phyloP scores from a whole-genome alignment of 2,888 invertebrate genomes.

The Chymomyza fuscimana region DNA sequence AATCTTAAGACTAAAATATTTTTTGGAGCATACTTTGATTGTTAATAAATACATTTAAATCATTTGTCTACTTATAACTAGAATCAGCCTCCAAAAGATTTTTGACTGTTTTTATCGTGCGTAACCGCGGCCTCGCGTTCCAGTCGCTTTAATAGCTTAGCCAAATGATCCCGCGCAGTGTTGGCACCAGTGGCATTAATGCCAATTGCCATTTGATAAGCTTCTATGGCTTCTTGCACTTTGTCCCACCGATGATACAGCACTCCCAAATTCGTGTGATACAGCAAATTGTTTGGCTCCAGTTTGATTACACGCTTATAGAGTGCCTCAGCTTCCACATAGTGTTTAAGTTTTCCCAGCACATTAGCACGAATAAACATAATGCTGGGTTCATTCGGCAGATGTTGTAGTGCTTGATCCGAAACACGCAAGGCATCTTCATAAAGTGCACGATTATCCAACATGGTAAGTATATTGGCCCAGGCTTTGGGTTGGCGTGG shows the following conservation, averaged over 20 bases:
- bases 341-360: slow-evolving; percentile 89
- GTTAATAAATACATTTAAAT: neutral
- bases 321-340: slow-evolving; percentile 88
- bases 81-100: neutral
- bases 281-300: slow-evolving; percentile 87
- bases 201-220: slow-evolving; percentile 88
- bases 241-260: slow-evolving; percentile 96
- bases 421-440: slow-evolving; percentile 87
- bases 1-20: neutral
- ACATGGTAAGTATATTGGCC: slow-evolving; percentile 93
- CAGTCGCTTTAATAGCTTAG: slow-evolving; percentile 79
- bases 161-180: slow-evolving; percentile 86
- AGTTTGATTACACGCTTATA: slow-evolving; percentile 88
- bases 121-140: slow-evolving; percentile 38
- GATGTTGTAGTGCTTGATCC: slow-evolving; percentile 84
- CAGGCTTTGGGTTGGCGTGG: slow-evolving; percentile 92
- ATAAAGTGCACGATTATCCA: slow-evolving; percentile 87
- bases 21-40: neutral
- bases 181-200: slow-evolving; percentile 84
- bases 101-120: neutral
- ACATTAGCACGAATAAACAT: slow-evolving; percentile 94
- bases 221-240: slow-evolving; percentile 85
- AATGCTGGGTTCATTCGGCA: slow-evolving; percentile 88
- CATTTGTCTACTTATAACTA: neutral
- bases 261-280: slow-evolving; percentile 94